Conservation (phyloP, 2,888 invertebrate genomes). For the Cecidostiba fungosa region DNA sequence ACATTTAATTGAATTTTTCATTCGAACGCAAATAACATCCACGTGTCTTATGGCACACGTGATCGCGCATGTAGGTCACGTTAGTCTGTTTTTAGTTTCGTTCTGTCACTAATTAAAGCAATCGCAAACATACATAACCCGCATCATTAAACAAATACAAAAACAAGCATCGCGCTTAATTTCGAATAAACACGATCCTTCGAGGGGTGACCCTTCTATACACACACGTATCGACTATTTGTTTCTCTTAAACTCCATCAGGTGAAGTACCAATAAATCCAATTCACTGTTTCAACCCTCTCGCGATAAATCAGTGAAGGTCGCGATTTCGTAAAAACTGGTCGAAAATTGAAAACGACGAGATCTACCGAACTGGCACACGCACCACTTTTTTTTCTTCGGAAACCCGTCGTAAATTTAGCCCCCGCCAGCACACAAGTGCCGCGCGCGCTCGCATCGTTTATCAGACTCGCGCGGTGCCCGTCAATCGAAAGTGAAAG, state of each 20-base stretch:
- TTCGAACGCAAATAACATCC: neutral
- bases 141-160: neutral
- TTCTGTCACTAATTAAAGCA: neutral
- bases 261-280: too few relatives aligned
- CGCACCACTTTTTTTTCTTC: constrained; percentile 13
- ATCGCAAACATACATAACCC: neutral
- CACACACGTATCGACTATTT: too few relatives aligned
- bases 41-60: neutral
- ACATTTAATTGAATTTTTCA: constrained; percentile 4
- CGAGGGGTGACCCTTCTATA: neutral
- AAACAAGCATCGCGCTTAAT: neutral
- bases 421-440: constrained; percentile 27
- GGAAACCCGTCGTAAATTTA: constrained; percentile 39
- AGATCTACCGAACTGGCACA: neutral
- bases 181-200: neutral
- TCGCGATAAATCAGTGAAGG: neutral
- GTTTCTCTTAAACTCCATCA: too few relatives aligned
- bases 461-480: constrained; percentile 61
- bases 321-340: neutral
- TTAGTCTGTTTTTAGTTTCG: neutral
- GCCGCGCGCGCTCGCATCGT: constrained; percentile 30
- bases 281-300: neutral
- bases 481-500: constrained; percentile 66
- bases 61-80: neutral
- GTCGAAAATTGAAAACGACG: neutral